Conservation (phyloP, 2,888 invertebrate species). For the Resseliella maxima region DNA sequence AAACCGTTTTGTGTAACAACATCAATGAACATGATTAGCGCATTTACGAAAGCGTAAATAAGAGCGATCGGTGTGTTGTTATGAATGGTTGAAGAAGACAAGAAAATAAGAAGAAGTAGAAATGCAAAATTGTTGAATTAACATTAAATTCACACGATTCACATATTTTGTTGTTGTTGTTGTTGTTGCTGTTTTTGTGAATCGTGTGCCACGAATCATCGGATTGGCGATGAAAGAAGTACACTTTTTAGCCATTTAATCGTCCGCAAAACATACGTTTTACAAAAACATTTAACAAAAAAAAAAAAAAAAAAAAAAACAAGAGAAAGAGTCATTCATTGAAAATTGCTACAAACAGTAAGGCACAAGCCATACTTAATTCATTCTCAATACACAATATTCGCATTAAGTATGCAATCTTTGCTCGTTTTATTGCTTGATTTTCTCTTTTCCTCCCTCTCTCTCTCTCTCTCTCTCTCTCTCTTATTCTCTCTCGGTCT, state of each 20-base stretch:
- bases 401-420: conserved; percentile 36
- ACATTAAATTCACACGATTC: conserved; percentile 39
- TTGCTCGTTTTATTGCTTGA: background rate
- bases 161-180: background rate
- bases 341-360: background rate
- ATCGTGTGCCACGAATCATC: conserved; percentile 44
- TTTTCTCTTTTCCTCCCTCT: background rate
- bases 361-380: conserved; percentile 30
- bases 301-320: no score
- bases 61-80: background rate
- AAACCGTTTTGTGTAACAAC: background rate
- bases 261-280: conserved; percentile 11
- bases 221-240: background rate
- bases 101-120: background rate
- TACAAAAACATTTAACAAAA: background rate
- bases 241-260: conserved; percentile 12
- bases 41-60: conserved; percentile 7
- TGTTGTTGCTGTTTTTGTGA: background rate
- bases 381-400: background rate
- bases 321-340: background rate
- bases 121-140: background rate
- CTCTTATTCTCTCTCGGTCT: no score
- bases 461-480: no score
- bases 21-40: background rate
- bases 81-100: background rate